Evolutionary conservation across 2,113 vertebrate genomes (phyloP), one percentile per base, ranked within the genome.

Genomic region (Halichoeres trimaculatus): DNA sequence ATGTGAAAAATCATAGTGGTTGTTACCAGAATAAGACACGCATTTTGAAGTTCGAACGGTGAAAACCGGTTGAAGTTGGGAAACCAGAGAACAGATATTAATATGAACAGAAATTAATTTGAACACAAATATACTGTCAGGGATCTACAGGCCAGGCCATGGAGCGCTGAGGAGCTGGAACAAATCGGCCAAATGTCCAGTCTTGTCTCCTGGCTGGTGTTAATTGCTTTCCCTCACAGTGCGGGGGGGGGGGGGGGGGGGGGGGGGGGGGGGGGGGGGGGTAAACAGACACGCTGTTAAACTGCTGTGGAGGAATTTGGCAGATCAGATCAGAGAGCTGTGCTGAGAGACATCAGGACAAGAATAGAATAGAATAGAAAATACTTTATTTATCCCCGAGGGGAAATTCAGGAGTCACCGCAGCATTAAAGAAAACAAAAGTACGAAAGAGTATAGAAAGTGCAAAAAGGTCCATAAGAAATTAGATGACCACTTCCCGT

Each of bases 171-270:
- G 80, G 34, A 51, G 40, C 70, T 65, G 55, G 23, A 82, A 89
- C 76, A 90, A 90, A 90, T 84, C 88, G 84, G 57, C 34, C 34
- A 68, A 84, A 75, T 35, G 74, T 73, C 65, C 62, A 17, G 70
- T 82, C 61, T 52, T 74, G 40, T 70, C 40, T 79, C 51, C 26
- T 12, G 64, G 67, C 55, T 50, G 0, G 8, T 70, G 67, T 67
- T 74, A n/a, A 56, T 64, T 67, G 73, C 41, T 72, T 56, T 72
- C 2, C 20, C 56, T 80, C 75, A 20, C 84, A n/a, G n/a, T n/a
- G n/a, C n/a, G n/a, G n/a, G n/a, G n/a, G n/a, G 47, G 83, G 67
- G 38, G 81, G 87, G 38, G 6, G 3, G 30, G 47, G 83, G 67
- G 38, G 81, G 87, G 38, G 6, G 3, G 30, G 47, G 83, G 67